A percentile compares a stretch with the other conserved stretches of the same genome.
Conservation (phyloP, 30 jellyfish, hydroid and myxozoan genomes). For the Cassiopea andromeda region DNA sequence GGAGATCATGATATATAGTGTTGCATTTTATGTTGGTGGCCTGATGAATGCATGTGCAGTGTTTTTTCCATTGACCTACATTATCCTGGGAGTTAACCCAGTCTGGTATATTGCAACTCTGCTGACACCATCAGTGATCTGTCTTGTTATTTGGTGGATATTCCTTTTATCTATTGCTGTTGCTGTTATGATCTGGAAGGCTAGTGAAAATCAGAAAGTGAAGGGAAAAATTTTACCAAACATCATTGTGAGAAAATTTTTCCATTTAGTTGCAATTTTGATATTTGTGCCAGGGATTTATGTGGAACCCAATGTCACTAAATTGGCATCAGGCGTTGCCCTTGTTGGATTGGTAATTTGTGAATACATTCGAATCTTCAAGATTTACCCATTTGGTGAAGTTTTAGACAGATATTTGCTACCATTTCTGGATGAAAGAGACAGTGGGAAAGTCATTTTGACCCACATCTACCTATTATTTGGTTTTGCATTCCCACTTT, state of each 20-base stretch:
- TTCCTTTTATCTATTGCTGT: slow-evolving; percentile 41
- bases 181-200: slow-evolving; percentile 69
- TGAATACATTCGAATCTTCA: slow-evolving; percentile 71
- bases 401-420: slow-evolving; percentile 53
- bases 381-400: slow-evolving; percentile 57
- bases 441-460: slow-evolving; percentile 73
- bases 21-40: slow-evolving; percentile 72
- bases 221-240: slow-evolving; percentile 46
- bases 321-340: slow-evolving; percentile 66
- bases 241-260: slow-evolving; percentile 72
- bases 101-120: slow-evolving; percentile 15
- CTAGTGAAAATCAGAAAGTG: slow-evolving; percentile 13
- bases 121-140: not conserved
- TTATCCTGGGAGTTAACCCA: slow-evolving; percentile 33
- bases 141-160: slow-evolving; percentile 57
- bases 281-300: slow-evolving; percentile 71
- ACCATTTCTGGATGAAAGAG: slow-evolving; percentile 84
- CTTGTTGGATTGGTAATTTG: slow-evolving; percentile 51
- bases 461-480: slow-evolving; percentile 83
- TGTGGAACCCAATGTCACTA: slow-evolving; percentile 43
- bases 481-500: slow-evolving; percentile 84
- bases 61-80: slow-evolving; percentile 46
- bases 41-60: slow-evolving; percentile 53
- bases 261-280: slow-evolving; percentile 79
- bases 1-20: slow-evolving; percentile 48